Base-by-base conservation (phyloP, 1,140 invertebrate genomes). In the Holotrichia oblita region DNA sequence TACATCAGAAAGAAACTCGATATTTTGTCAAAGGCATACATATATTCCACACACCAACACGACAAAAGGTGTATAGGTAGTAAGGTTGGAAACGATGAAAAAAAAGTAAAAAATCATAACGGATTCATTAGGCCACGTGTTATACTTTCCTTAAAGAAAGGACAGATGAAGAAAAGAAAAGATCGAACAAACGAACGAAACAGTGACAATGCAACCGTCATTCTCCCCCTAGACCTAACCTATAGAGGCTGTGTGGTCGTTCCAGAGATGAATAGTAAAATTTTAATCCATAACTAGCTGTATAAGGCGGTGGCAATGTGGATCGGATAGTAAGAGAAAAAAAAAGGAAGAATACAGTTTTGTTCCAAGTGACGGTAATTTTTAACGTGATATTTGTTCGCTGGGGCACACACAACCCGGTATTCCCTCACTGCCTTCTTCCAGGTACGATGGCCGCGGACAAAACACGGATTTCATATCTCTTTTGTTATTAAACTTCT, bases 401-500 rank as follows among this genome's bases (percentile, higher is more conserved):
- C 12, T 20, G 61, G 22, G 61, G 61, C 61, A 34, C 61, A 22
- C 48, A n/a, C 48, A 55, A 14, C n/a, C 14, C 12, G 22, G 22
- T 69, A 34, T 69, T 69, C 22, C 22, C 61, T 69, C 61, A 7
- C 22, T 69, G 10, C 61, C 22, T 34, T 10, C 17, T 69, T 69
- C 61, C 61, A 69, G 61, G 61, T 69, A 69, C 22, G 61, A 69
- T 69, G 61, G 61, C 22, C 61, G 61, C 61, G 61, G 22, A 69
- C 61, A 69, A 69, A 22, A 22, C 61, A 69, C 10, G 61, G 61
- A 69, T 69, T 69, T 69, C 61, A 69, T 69, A 69, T 69, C 61
- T 69, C 61, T 69, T 69, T 69, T 69, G 61, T 69, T 69, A 69
- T 69, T 69, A 69, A 69, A 69, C 61, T 69, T 69, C 61, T 69